These are phyloP conservation scores for Zaprionus africanus DNA, from an alignment of 1,140 invertebrate species.

Conservation along the genomic window DNA sequence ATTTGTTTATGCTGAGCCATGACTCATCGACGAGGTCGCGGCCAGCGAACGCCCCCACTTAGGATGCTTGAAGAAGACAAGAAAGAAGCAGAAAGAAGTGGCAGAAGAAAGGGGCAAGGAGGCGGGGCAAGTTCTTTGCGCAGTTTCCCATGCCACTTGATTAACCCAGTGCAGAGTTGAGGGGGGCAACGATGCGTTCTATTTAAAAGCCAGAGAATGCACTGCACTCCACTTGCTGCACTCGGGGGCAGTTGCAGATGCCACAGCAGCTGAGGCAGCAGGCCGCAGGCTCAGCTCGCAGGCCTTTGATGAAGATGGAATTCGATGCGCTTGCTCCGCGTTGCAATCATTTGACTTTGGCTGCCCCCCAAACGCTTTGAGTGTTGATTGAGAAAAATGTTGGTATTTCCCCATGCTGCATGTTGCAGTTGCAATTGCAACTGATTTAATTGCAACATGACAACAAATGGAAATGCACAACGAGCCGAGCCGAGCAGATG, in stretches of 20 bases:
- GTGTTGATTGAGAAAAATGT: conserved; percentile 72
- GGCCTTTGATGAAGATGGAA: conserved; percentile 77
- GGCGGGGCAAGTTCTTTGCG: conserved; percentile 23
- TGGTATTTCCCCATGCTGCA: conserved; percentile 41
- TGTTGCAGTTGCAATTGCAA: conserved; percentile 31
- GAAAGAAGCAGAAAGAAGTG: background rate
- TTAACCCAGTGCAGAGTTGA: conserved; percentile 50
- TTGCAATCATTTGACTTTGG: conserved; percentile 73
- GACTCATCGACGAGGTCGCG: conserved; percentile 66
- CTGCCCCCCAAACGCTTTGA: conserved; percentile 54
- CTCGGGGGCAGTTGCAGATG: conserved; percentile 49
- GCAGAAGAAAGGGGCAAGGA: background rate
- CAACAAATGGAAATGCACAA: conserved; percentile 65
- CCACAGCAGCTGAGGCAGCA: conserved; percentile 26
- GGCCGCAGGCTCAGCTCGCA: conserved; percentile 14
- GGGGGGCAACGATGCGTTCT: conserved; percentile 29
- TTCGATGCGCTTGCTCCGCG: conserved; percentile 42
- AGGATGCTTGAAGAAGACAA: background rate
- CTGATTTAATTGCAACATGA: conserved; percentile 47
- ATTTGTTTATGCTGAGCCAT: conserved; percentile 64
- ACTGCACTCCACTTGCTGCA: conserved; percentile 42
- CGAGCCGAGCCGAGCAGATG: conserved; percentile 5
- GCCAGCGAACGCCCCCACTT: conserved; percentile 40
- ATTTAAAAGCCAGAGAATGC: conserved; percentile 44
- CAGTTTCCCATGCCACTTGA: conserved; percentile 78